Evolutionary conservation across 2,888 invertebrate species (phyloP), one percentile per base, ranked within the genome.

Genomic region (Operophtera brumata): DNA sequence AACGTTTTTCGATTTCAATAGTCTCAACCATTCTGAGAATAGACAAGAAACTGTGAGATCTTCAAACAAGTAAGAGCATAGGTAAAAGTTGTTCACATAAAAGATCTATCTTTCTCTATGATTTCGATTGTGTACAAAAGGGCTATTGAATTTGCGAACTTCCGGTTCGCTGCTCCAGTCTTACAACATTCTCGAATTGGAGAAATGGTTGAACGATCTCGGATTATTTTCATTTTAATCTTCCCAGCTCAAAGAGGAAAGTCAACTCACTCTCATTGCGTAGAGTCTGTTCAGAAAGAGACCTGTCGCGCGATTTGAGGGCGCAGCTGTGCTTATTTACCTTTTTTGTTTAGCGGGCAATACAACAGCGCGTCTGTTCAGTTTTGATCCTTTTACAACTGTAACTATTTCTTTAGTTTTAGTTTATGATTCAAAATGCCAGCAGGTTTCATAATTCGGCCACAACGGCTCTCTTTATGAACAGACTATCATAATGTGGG

Each of bases 201-300:
- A 49, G 57, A 44, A 55, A 59, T 50, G 50, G 49, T 42, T 54
- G 52, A 57, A 53, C 35, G 40, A 50, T 47, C 34, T 37, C 50
- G 51, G 59, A 61, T 64, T 62, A 63, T 64, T 62, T 60, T 62
- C 60, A 57, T 63, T 63, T 61, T 62, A 53, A 53, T 53, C 46
- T 46, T 42, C 37, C 62, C 54, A 59, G 57, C 62, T 62, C 57
- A 52, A 59, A 62, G 48, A 50, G 48, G 55, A 47, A 55, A 36
- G 44, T 12, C 34, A 25, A 40, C 11, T 32, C 26, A 39, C 32
- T 12, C 44, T 43, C 32, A 44, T 26, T 39, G 25, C n/a, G 25
- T 39, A 36, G 44, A 50, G 43, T 32, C 10, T n/a, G n/a, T n/a
- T n/a, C n/a, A n/a, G n/a, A n/a, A n/a, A n/a, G n/a, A n/a, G n/a